These are phyloP conservation scores for Drosophila nannoptera DNA, from an alignment of 1,140 invertebrate species.

Conservation along the genomic window DNA sequence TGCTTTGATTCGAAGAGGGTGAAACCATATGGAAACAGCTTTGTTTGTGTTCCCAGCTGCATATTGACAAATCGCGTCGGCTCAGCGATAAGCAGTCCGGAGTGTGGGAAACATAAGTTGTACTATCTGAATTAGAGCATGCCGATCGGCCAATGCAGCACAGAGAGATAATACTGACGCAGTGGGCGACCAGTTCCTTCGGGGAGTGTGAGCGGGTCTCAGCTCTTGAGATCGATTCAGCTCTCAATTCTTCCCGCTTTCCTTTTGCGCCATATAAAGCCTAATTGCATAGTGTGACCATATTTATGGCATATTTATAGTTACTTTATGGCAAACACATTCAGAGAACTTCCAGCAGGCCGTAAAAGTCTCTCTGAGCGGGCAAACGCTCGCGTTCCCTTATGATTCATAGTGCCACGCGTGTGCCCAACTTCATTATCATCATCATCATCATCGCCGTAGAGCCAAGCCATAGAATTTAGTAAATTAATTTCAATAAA, in stretches of 20 bases:
- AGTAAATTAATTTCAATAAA: conserved; percentile 74
- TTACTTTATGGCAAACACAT: neutral
- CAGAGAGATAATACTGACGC: too few species aligned
- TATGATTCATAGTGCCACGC: conserved; percentile 54
- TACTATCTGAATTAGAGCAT: neutral
- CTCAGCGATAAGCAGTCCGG: conserved; percentile 30
- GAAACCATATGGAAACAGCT: conserved; percentile 23
- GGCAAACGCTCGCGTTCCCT: conserved; percentile 1
- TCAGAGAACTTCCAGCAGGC: neutral
- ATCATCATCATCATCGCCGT: neutral
- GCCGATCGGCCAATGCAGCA: neutral
- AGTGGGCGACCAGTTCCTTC: neutral
- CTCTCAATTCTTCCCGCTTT: neutral
- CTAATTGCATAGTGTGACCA: conserved; percentile 26
- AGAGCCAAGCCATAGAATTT: conserved; percentile 49
- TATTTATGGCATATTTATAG: neutral
- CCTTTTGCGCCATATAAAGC: conserved; percentile 1
- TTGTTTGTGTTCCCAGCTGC: conserved; percentile 34
- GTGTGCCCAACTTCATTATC: conserved; percentile 25
- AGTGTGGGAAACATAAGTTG: neutral
- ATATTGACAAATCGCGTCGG: conserved; percentile 18
- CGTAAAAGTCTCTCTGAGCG: conserved; percentile 12
- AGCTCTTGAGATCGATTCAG: neutral
- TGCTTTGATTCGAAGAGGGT: conserved; percentile 12
- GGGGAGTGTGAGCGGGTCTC: neutral